phyloP scores from a whole-genome alignment of 1,140 invertebrate genomes.

The Antheraea mylitta region DNA sequence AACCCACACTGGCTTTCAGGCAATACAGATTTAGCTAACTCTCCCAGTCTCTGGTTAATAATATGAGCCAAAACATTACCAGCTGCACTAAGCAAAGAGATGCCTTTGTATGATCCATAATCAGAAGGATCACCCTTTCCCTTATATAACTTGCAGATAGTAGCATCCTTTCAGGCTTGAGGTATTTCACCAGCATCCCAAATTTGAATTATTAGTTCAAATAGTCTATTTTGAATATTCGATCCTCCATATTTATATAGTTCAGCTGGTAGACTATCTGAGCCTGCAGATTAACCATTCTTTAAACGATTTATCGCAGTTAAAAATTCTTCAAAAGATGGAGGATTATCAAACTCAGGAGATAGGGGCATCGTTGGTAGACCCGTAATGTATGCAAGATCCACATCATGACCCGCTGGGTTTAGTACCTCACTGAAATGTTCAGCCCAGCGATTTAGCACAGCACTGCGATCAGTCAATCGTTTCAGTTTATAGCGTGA shows the following conservation, averaged over 20 bases:
- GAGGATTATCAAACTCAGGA: neutral
- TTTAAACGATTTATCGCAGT: conserved; percentile 15
- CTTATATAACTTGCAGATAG: conserved; percentile 16
- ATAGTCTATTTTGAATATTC: conserved; percentile 5
- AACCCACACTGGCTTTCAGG: neutral
- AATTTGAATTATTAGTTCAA: neutral
- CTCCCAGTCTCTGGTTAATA: neutral
- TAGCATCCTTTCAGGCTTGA: conserved; percentile 16
- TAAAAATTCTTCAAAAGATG: conserved; percentile 13
- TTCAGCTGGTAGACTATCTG: conserved; percentile 12
- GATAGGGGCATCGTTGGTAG: neutral
- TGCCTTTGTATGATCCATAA: conserved; percentile 13
- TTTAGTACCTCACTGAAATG: conserved; percentile 4
- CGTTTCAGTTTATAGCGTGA: neutral
- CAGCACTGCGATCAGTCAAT: neutral
- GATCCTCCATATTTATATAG: conserved; percentile 6
- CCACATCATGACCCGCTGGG: neutral
- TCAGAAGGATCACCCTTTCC: conserved; percentile 11
- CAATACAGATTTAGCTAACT: neutral
- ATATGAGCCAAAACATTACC: neutral
- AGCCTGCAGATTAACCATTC: conserved; percentile 17
- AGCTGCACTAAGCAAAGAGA: neutral
- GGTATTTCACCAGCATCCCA: conserved; percentile 12
- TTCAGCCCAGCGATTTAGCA: conserved; percentile 4
- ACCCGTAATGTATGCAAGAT: neutral